Percentiles rank a stretch among this genome's conserved stretches.
These are phyloP conservation scores for Oophaga pumilio DNA, from an alignment of 2,113 vertebrate genomes.

Conservation along the genomic window DNA sequence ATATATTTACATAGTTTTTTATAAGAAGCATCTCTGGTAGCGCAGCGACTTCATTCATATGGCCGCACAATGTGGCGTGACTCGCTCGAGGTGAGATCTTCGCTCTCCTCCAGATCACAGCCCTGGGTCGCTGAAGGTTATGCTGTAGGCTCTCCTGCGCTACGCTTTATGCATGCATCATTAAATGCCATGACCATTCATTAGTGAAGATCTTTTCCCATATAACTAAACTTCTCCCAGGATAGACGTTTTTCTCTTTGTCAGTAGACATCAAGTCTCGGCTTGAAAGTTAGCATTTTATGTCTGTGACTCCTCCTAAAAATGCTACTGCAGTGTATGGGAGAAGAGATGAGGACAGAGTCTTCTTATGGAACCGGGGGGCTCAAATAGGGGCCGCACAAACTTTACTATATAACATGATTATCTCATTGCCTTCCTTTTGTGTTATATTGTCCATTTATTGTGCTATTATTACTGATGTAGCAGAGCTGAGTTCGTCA, in stretches of 20 bases:
- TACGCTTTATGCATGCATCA: neutral
- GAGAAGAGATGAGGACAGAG: neutral
- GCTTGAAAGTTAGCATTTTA: conserved; percentile 27
- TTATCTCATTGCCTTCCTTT: neutral
- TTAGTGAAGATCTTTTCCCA: neutral
- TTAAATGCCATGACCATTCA: neutral
- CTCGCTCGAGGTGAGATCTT: conserved; percentile 25
- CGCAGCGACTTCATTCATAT: neutral
- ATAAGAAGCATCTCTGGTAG: neutral
- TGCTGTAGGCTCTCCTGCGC: neutral
- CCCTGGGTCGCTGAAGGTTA: conserved; percentile 32
- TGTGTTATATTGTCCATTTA: neutral
- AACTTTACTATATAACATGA: neutral
- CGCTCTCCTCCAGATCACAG: neutral
- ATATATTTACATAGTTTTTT: neutral
- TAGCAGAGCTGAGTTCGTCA: neutral
- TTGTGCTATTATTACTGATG: neutral
- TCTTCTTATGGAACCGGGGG: neutral
- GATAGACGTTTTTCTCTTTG: neutral
- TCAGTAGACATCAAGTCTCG: neutral
- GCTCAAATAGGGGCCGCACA: neutral
- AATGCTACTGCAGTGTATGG: neutral
- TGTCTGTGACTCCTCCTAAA: conserved; percentile 10
- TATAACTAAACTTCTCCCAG: neutral
- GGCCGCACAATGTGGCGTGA: conserved; percentile 10